Base-by-base conservation (phyloP, 2,113 vertebrate genomes). In the Tapirus terrestris region DNA sequence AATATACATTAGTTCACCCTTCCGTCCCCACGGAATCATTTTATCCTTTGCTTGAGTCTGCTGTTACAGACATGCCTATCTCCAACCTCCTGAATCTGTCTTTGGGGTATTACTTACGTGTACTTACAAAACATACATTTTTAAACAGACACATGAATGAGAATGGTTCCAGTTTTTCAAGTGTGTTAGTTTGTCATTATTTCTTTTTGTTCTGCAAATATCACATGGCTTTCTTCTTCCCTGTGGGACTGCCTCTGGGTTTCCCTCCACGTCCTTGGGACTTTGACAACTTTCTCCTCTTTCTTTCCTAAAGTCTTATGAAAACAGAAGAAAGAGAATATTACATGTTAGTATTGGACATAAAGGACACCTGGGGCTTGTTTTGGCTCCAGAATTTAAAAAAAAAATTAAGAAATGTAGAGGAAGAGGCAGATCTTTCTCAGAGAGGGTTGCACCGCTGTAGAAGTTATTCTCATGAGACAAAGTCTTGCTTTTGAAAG, bases 171-270 rank as follows among this genome's bases (percentile, higher is more conserved):
- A 43, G 68, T 97, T 95, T 98, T 97, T 97, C 56, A 1, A 96
- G 98, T 93, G 82, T 76, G 93, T 98, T 91, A 87, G 65, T 92
- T 58, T 94, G 91, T 72, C 91, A 36, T 63, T 33, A 2, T 96
- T 98, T 97, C 73, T 94, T 73, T 72, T 86, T 93, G 61, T 79
- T 98, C 96, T 97, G 72, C 90, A 93, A 96, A 96, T 76, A 98
- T 48, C 31, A 89, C 61, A 79, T 92, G 86, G 89, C 91, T 89
- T 33, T 75, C 63, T 80, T 92, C 90, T 96, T 92, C 58, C 85
- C 95, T 91, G 48, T 27, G 94, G 97, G 96, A 94, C 29, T 21
- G 36, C 4, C 39, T 96, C 96, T 94, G 85, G 17, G 77, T 63
- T 79, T 53, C 94, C 70, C 75, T 96, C 51, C 72, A 6, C 75